phyloP scores from a whole-genome alignment of 2,113 vertebrate species.

The Felis catus region DNA sequence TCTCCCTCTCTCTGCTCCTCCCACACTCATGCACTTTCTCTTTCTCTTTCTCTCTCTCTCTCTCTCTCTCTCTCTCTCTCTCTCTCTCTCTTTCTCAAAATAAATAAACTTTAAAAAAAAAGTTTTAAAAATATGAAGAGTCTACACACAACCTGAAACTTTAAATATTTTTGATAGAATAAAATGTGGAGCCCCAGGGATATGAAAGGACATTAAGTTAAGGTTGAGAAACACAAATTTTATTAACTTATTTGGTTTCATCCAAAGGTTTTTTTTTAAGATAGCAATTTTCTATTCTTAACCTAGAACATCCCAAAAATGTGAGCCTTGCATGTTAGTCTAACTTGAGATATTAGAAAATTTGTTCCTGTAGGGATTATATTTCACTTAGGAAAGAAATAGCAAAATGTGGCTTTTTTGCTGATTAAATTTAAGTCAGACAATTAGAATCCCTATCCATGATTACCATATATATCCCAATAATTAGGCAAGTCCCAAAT shows the following conservation, averaged over 20 bases:
- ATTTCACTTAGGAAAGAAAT: not conserved
- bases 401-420: not conserved
- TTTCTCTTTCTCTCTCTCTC: no score
- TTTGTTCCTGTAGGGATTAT: not conserved
- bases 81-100: no score
- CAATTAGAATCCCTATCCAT: not conserved
- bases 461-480: not conserved
- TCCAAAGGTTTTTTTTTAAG: not conserved
- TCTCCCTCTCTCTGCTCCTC: no score
- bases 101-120: no score
- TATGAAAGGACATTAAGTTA: not conserved
- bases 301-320: not conserved
- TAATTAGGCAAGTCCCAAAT: not conserved
- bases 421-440: not conserved
- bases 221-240: conserved; percentile 9
- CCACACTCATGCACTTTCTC: no score
- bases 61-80: no score
- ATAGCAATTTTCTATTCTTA: conserved; percentile 19
- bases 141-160: not conserved
- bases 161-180: not conserved
- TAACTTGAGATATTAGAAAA: not conserved
- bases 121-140: not conserved
- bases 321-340: not conserved
- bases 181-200: not conserved
- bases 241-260: conserved; percentile 4